Conservation (phyloP, 2,797 vertebrate genomes). For the Apogon hyalosoma region DNA sequence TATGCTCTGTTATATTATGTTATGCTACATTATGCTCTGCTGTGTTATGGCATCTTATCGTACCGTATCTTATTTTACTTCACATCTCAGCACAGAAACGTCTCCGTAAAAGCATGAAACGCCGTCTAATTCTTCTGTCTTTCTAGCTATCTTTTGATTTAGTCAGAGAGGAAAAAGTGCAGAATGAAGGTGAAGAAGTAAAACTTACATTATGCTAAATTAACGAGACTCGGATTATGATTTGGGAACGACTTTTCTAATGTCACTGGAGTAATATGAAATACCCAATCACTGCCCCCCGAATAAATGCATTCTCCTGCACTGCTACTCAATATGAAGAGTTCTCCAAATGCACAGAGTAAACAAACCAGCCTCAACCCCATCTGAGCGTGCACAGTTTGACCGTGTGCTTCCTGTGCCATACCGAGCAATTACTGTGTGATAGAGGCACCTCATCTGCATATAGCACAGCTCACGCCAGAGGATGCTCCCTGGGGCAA, state of each 20-base stretch:
- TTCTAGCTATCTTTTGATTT: too few relatives aligned
- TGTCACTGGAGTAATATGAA: neutral
- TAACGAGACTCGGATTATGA: too few relatives aligned
- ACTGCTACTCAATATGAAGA: constrained; percentile 6
- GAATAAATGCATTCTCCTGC: neutral
- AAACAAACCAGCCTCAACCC: neutral
- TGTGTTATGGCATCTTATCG: too few relatives aligned
- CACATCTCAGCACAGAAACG: too few relatives aligned
- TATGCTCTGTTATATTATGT: too few relatives aligned
- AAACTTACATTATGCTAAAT: too few relatives aligned
- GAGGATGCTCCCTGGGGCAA: constrained; percentile 58
- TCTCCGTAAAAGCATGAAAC: too few relatives aligned
- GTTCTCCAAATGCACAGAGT: neutral
- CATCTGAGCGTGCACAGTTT: neutral
- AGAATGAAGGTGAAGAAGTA: too few relatives aligned
- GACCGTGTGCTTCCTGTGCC: constrained; percentile 20
- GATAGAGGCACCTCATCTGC: constrained; percentile 58
- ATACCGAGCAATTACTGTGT: constrained; percentile 54
- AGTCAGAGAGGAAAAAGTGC: too few relatives aligned
- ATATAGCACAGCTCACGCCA: constrained; percentile 51
- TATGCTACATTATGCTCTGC: too few relatives aligned
- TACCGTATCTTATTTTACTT: too few relatives aligned
- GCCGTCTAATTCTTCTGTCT: too few relatives aligned
- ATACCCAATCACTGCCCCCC: neutral
- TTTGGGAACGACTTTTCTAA: neutral